Evolutionary conservation across 2,113 vertebrate genomes (phyloP).

Genomic region (Garra rufa): DNA sequence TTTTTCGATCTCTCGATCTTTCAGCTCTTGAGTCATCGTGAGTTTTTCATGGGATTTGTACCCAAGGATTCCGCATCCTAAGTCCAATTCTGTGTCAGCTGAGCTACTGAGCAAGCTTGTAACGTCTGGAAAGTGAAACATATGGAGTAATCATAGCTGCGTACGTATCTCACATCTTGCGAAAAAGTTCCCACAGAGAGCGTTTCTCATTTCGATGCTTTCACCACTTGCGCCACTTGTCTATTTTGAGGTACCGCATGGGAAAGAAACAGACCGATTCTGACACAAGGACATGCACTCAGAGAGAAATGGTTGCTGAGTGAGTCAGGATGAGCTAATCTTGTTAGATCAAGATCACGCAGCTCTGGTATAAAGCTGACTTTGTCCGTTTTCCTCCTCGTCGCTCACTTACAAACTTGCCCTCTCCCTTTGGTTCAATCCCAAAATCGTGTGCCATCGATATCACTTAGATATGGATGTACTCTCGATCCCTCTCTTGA

Average conservation of each 20-base stretch:
- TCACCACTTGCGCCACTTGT: no score
- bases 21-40: no score
- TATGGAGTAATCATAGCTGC: no score
- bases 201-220: no score
- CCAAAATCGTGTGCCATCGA: background rate
- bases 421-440: constrained; percentile 28
- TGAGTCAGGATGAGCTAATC: constrained; percentile 39
- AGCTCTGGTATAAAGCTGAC: constrained; percentile 25
- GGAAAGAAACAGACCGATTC: constrained; percentile 22
- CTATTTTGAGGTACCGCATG: background rate
- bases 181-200: no score
- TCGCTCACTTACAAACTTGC: background rate
- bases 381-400: background rate
- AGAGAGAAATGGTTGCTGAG: background rate
- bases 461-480: constrained; percentile 54
- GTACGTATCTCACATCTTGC: no score
- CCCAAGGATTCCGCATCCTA: no score
- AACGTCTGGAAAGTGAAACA: no score
- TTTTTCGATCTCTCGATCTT: no score
- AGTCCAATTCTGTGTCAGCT: no score
- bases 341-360: constrained; percentile 20
- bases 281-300: constrained; percentile 21
- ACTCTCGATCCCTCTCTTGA: constrained; percentile 17
- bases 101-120: no score
- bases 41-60: no score